phyloP scores from a whole-genome alignment of 2,797 vertebrate species.

The Tarsius wallacei region DNA sequence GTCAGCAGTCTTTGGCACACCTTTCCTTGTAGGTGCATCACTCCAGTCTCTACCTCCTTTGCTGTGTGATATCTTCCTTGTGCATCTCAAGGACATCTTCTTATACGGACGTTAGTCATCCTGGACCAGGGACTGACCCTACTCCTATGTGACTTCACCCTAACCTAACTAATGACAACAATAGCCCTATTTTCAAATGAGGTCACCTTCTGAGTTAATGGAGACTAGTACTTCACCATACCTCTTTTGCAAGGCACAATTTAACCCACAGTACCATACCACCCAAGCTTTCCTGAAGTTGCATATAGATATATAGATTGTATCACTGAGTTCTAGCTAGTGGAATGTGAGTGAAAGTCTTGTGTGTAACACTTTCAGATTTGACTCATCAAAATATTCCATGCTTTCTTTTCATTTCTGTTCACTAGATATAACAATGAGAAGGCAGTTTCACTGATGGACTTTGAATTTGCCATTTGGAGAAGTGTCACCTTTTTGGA shows the following conservation, averaged over 20 bases:
- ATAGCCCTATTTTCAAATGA: not conserved
- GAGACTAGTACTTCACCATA: not conserved
- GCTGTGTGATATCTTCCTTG: not conserved
- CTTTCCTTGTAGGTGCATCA: not conserved
- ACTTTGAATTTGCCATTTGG: not conserved
- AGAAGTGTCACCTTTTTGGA: not conserved
- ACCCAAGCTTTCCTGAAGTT: not conserved
- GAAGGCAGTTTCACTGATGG: not conserved
- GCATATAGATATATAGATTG: not conserved
- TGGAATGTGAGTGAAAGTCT: not conserved
- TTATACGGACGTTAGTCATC: not conserved
- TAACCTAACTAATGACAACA: not conserved
- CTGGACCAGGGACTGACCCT: not conserved
- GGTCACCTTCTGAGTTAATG: not conserved
- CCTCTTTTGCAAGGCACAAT: not conserved
- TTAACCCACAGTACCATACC: too few species aligned
- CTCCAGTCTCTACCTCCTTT: too few species aligned
- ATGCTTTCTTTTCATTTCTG: not conserved
- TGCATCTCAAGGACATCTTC: not conserved
- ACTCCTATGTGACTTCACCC: not conserved
- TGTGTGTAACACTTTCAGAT: not conserved
- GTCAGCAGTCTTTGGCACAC: not conserved
- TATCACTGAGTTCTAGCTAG: not conserved
- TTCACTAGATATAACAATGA: not conserved
- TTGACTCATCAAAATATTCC: not conserved